phyloP scores from a whole-genome alignment of 2,113 vertebrate genomes.

The Lota lota region DNA sequence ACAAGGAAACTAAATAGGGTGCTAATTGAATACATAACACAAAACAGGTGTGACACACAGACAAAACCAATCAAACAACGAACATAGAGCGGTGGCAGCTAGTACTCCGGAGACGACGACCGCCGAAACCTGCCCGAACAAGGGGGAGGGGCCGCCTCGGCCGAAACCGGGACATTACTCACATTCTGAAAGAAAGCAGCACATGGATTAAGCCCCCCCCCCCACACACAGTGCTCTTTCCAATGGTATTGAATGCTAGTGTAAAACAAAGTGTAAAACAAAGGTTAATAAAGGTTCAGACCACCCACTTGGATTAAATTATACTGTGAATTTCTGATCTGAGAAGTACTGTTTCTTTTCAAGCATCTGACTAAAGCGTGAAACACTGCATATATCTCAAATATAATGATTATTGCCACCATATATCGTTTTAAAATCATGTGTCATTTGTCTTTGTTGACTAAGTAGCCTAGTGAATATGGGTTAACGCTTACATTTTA shows the following conservation, averaged over 20 bases:
- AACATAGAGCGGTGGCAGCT: too few relatives aligned
- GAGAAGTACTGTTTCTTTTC: not conserved
- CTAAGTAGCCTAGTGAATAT: not conserved
- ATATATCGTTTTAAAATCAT: conserved; percentile 14
- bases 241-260: not conserved
- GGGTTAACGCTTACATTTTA: too few relatives aligned
- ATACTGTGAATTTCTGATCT: not conserved
- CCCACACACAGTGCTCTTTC: not conserved
- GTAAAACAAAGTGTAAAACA: not conserved
- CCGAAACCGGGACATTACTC: too few relatives aligned
- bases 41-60: too few relatives aligned
- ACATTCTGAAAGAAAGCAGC: conserved; percentile 3
- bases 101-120: too few relatives aligned
- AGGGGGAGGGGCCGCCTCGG: too few relatives aligned
- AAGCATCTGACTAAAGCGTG: not conserved
- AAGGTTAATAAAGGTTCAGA: not conserved
- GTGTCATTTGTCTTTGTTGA: not conserved
- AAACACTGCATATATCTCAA: conserved; percentile 34
- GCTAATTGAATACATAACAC: too few relatives aligned
- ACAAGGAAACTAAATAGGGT: too few relatives aligned
- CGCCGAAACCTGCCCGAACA: too few relatives aligned
- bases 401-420: conserved; percentile 42
- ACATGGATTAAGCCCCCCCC: not conserved
- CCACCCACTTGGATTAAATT: not conserved
- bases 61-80: too few relatives aligned